These are phyloP conservation scores for Eupleurogrammus muticus DNA, from an alignment of 2,797 vertebrate genomes.

Conservation along the genomic window DNA sequence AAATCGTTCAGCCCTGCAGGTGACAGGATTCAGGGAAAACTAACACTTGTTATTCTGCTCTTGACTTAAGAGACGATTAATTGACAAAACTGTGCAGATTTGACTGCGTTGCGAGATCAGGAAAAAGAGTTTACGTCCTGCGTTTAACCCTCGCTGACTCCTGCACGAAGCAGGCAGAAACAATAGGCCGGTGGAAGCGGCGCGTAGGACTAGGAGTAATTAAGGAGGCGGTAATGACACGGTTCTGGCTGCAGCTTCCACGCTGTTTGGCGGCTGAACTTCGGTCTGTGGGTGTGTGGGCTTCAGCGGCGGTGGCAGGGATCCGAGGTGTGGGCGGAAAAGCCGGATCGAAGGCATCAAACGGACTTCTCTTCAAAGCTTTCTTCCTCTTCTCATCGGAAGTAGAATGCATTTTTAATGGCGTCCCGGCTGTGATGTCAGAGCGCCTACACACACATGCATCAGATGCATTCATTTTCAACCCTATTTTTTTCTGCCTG, in stretches of 20 bases:
- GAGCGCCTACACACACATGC: constrained; percentile 15
- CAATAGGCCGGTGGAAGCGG: background rate
- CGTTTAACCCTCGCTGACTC: too few species aligned
- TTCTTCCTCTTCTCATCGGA: constrained; percentile 48
- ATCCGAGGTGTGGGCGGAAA: constrained; percentile 69
- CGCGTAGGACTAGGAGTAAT: constrained; percentile 10
- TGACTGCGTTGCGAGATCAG: too few species aligned
- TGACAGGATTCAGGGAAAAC: too few species aligned
- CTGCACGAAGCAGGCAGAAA: too few species aligned
- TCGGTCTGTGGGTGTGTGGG: constrained; percentile 66
- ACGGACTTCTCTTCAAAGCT: constrained; percentile 73
- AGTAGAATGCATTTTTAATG: constrained; percentile 63
- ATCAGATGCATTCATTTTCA: too few species aligned
- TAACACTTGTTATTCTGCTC: too few species aligned
- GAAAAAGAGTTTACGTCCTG: too few species aligned
- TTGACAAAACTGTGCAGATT: too few species aligned
- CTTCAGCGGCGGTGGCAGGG: constrained; percentile 26
- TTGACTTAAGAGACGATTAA: too few species aligned
- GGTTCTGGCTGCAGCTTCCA: constrained; percentile 60
- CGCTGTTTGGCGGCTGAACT: constrained; percentile 59
- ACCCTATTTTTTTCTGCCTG: too few species aligned
- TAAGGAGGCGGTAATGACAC: constrained; percentile 48
- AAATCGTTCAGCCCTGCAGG: too few species aligned
- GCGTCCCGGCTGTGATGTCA: constrained; percentile 18
- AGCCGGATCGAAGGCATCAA: constrained; percentile 69